phyloP scores from a whole-genome alignment of 2,888 invertebrate species.

The Acanthopleura granulata region DNA sequence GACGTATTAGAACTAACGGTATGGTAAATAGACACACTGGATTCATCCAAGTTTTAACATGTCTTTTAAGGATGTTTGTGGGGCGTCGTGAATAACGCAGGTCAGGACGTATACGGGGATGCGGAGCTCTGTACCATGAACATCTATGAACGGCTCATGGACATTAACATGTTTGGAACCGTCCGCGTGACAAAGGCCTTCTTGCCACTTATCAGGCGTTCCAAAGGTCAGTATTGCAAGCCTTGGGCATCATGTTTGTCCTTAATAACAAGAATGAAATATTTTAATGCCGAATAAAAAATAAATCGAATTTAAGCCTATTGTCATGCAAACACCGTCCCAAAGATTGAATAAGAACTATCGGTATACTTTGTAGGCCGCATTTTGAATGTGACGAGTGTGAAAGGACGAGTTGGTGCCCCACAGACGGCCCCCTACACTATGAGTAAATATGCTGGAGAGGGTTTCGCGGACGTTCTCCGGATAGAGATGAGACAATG shows the following conservation, averaged over 20 bases:
- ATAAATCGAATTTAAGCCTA: no score
- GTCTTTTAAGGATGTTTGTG: conserved; percentile 33
- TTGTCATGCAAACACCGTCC: no score
- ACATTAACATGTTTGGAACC: conserved; percentile 39
- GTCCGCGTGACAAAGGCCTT: conserved; percentile 37
- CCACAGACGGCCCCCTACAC: conserved; percentile 36
- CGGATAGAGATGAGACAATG: conserved; percentile 42
- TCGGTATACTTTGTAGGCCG: conserved; percentile 38
- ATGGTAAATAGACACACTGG: no score
- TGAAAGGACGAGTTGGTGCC: conserved; percentile 56
- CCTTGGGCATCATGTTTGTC: no score
- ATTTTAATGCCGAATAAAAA: no score
- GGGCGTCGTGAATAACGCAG: conserved; percentile 42
- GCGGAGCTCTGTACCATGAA: conserved; percentile 35
- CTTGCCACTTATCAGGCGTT: conserved; percentile 36
- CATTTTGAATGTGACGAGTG: conserved; percentile 57
- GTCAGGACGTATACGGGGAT: conserved; percentile 36
- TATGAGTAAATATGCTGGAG: conserved; percentile 37
- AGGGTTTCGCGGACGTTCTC: conserved; percentile 38
- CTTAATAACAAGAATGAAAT: no score
- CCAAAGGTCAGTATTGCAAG: conserved; percentile 31
- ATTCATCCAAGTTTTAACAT: not conserved
- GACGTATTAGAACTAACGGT: no score
- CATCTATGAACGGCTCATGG: conserved; percentile 30
- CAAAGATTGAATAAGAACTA: not conserved